phyloP scores from a whole-genome alignment of 2,888 invertebrate species.

The Drosophila helvetica region DNA sequence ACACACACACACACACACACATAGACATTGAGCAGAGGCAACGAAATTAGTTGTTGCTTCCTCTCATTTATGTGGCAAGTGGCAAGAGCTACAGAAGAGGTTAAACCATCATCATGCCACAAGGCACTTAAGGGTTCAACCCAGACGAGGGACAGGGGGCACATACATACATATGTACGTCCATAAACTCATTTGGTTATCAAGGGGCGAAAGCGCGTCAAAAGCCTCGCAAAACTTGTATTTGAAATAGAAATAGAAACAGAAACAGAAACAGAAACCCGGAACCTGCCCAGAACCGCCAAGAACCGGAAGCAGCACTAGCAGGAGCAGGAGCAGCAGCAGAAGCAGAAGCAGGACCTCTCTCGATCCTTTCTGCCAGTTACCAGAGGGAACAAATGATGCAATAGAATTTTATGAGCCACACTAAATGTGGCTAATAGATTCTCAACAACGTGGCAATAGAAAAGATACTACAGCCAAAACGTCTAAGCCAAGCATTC shows the following conservation, averaged over 20 bases:
- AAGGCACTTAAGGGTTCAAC: slow-evolving; percentile 34
- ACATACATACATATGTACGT: slow-evolving; percentile 7
- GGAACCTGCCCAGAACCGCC: no score
- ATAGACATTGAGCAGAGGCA: not conserved
- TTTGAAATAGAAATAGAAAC: slow-evolving; percentile 71
- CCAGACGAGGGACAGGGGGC: not conserved
- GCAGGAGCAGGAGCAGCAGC: slow-evolving; percentile 7
- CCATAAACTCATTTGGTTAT: slow-evolving; percentile 78
- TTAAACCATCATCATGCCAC: slow-evolving; percentile 14
- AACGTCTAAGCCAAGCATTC: slow-evolving; percentile 54
- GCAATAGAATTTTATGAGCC: slow-evolving; percentile 80
- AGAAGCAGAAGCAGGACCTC: slow-evolving; percentile 22
- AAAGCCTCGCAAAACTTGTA: slow-evolving; percentile 67
- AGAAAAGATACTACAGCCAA: slow-evolving; percentile 76
- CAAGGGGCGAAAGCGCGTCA: slow-evolving; percentile 42
- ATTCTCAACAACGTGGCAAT: slow-evolving; percentile 79
- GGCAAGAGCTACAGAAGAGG: not conserved
- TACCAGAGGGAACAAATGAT: slow-evolving; percentile 72
- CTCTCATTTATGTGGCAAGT: not conserved
- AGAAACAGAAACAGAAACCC: slow-evolving; percentile 69
- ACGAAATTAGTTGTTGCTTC: slow-evolving; percentile 41
- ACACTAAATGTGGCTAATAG: slow-evolving; percentile 79
- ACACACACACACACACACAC: not conserved
- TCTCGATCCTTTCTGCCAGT: slow-evolving; percentile 36
- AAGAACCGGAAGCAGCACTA: slow-evolving; percentile 42